These are phyloP conservation scores for Troides aeacus DNA, from an alignment of 2,888 invertebrate species.

Conservation along the genomic window DNA sequence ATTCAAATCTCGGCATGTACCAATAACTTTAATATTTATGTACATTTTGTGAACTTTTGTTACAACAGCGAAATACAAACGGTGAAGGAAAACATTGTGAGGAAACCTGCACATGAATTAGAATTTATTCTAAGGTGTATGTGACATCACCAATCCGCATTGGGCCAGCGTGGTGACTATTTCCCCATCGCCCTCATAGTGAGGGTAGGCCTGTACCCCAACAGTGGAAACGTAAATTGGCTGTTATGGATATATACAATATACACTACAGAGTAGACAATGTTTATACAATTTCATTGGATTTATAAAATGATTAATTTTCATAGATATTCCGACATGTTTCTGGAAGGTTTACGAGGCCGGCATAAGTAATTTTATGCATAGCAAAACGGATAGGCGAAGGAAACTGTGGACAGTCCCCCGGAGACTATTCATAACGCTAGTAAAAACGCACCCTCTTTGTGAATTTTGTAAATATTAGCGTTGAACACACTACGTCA, in stretches of 20 bases:
- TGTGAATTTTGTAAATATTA: constrained; percentile 48
- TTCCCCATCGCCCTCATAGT: too few species aligned
- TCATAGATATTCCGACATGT: constrained; percentile 9
- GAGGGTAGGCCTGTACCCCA: too few species aligned
- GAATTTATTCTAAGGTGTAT: too few species aligned
- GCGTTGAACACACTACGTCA: constrained; percentile 31
- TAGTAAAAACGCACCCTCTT: constrained; percentile 51
- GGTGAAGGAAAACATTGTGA: too few species aligned
- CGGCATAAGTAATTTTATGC: constrained; percentile 41
- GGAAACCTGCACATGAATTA: too few species aligned
- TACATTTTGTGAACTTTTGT: too few species aligned
- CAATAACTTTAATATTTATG: too few species aligned
- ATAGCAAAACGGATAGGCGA: constrained; percentile 42
- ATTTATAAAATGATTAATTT: background rate
- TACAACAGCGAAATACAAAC: too few species aligned
- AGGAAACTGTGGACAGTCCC: constrained; percentile 40
- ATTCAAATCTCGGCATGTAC: too few species aligned
- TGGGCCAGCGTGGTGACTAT: too few species aligned
- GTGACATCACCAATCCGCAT: too few species aligned
- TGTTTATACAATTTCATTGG: background rate
- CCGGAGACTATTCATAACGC: constrained; percentile 60
- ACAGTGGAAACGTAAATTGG: too few species aligned
- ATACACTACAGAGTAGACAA: background rate
- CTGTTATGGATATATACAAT: background rate
- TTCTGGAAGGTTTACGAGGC: constrained; percentile 15